Evolutionary conservation across 2,113 vertebrate species (phyloP), one percentile per base, ranked within the genome.

Genomic region (Pomatorhinus ruficollis): DNA sequence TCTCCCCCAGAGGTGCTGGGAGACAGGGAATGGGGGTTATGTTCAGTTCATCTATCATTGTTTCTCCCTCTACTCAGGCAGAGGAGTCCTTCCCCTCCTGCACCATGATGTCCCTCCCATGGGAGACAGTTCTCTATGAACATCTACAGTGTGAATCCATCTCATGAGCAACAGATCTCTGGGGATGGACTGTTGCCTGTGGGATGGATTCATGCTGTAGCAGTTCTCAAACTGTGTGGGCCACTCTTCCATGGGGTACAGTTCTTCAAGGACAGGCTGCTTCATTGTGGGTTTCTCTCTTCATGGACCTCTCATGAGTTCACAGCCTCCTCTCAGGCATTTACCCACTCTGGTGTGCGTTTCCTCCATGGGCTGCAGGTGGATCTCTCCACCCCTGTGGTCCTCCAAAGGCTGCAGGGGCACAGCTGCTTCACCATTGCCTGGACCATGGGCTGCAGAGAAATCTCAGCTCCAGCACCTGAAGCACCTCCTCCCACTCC

Each of bases 111-210:
- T 17, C 31, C 13, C 22, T 53, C 27, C 27, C 17, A 28, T 2
- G 2, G 9, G 23, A 74, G 9, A 19, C 22, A 39, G 22, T 5
- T 54, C 23, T 39, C 11, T n/a, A n/a, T 47, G 14, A 64, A 56
- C 18, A n/a, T 74, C n/a, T 23, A 2, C 9, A 15, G 25, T 1
- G 0, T 45, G n/a, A 54, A 33, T 47, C 28, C 23, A 33, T 47
- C 40, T 54, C 49, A 33, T 0, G 0, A 45, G 7, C 11, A 63
- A 7, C 9, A 63, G 81, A 72, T n/a, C n/a, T n/a, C n/a, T n/a
- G n/a, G n/a, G n/a, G n/a, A n/a, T n/a, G n/a, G n/a, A n/a, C n/a
- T n/a, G n/a, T n/a, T n/a, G n/a, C n/a, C n/a, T n/a, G n/a, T n/a
- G n/a, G n/a, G n/a, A n/a, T n/a, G n/a, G n/a, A n/a, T n/a, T n/a